phyloP scores from a whole-genome alignment of 1,140 invertebrate genomes.

The Bilobella aurantiaca region DNA sequence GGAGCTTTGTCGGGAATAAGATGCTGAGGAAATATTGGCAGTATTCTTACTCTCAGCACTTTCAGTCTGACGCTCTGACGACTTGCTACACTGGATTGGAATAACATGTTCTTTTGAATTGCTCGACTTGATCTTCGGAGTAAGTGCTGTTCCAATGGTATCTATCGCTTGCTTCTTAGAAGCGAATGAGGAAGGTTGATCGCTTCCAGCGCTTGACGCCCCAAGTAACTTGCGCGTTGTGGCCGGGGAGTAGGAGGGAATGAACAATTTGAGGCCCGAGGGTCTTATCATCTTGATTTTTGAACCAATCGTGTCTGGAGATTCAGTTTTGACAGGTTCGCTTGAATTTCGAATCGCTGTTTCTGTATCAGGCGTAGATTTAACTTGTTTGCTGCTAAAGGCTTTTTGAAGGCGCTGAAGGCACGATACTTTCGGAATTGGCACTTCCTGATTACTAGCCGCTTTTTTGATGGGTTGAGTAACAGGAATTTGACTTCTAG shows the following conservation, averaged over 20 bases:
- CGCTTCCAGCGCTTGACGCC: not conserved
- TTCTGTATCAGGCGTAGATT: not conserved
- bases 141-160: constrained; percentile 32
- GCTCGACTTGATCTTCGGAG: constrained; percentile 28
- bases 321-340: not conserved
- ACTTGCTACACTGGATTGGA: constrained; percentile 47
- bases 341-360: not conserved
- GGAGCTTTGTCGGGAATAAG: constrained; percentile 45
- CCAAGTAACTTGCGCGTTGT: constrained; percentile 7
- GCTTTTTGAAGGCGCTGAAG: not conserved
- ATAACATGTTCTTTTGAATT: constrained; percentile 50
- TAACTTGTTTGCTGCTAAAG: not conserved
- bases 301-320: too few relatives aligned
- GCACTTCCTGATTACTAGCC: not conserved
- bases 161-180: constrained; percentile 30
- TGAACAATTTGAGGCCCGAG: constrained; percentile 11
- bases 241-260: constrained; percentile 16
- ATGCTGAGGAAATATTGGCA: constrained; percentile 4
- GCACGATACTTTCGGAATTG: not conserved
- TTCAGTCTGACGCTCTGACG: not conserved
- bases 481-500: too few relatives aligned
- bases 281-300: not conserved
- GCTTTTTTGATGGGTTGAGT: not conserved
- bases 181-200: not conserved
- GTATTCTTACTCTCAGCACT: too few relatives aligned